A percentile compares a stretch with the other conserved stretches of the same genome.
Conservation (phyloP, 1,140 invertebrate species). For the Sitobion miscanthi region DNA sequence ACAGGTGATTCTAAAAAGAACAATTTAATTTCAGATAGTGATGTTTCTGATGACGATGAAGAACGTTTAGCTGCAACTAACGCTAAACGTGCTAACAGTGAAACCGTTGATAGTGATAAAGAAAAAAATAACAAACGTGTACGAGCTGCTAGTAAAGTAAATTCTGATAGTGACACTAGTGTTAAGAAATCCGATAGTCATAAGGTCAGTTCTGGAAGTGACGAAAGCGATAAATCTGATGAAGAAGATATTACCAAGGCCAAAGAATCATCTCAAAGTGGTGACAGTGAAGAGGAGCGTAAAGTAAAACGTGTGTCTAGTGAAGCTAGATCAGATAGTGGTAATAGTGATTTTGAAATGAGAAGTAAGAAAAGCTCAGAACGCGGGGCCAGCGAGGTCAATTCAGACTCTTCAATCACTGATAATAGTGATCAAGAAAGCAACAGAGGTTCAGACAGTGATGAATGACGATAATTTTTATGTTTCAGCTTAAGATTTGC, state of each 20-base stretch:
- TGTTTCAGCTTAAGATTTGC: not conserved
- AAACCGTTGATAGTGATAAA: slow-evolving; percentile 47
- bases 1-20: slow-evolving; percentile 17
- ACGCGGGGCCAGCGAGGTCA: slow-evolving; percentile 10
- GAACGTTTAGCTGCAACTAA: not conserved
- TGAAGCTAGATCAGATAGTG: slow-evolving; percentile 41
- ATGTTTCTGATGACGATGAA: slow-evolving; percentile 27
- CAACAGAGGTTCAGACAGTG: slow-evolving; percentile 38
- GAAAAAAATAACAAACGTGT: not conserved
- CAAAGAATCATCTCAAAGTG: no score
- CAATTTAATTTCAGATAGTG: slow-evolving; percentile 13
- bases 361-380: slow-evolving; percentile 10
- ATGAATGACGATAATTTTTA: not conserved
- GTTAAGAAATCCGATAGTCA: slow-evolving; percentile 25
- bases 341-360: not conserved
- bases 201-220: slow-evolving; percentile 49
- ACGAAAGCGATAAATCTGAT: slow-evolving; percentile 46
- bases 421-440: slow-evolving; percentile 46
- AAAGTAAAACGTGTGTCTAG: no score
- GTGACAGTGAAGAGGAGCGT: no score
- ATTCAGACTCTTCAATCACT: slow-evolving; percentile 38
- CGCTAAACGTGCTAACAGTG: slow-evolving; percentile 14
- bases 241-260: no score
- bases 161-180: slow-evolving; percentile 47
- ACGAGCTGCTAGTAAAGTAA: slow-evolving; percentile 29